Evolutionary conservation across 1,140 invertebrate genomes (phyloP).

Genomic region (Octopus bimaculoides): DNA sequence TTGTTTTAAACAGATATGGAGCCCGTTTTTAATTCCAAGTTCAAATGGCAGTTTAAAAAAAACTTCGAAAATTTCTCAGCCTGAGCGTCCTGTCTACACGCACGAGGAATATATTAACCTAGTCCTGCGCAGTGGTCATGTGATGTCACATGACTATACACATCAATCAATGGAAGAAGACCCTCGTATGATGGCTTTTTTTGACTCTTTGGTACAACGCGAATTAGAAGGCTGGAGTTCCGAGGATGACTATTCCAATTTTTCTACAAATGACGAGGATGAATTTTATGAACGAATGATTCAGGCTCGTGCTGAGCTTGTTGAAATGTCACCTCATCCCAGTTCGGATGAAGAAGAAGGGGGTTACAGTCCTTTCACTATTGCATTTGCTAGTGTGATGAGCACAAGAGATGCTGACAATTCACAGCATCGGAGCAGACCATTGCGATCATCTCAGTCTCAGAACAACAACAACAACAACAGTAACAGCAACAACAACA

Average conservation of each 20-base stretch:
- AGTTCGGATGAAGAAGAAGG: slow-evolving; percentile 23
- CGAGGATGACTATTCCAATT: slow-evolving; percentile 35
- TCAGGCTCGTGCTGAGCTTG: slow-evolving; percentile 29
- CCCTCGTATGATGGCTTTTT: slow-evolving; percentile 93
- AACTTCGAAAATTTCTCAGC: not conserved
- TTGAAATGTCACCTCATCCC: not conserved
- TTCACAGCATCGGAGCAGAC: not conserved
- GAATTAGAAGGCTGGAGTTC: slow-evolving; percentile 71
- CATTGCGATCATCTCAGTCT: slow-evolving; percentile 15
- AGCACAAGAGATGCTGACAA: slow-evolving; percentile 30
- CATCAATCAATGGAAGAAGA: slow-evolving; percentile 85
- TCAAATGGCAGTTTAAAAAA: slow-evolving; percentile 15
- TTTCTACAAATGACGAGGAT: slow-evolving; percentile 36
- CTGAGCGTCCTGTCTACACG: slow-evolving; percentile 74
- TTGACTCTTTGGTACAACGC: slow-evolving; percentile 86
- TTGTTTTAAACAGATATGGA: slow-evolving; percentile 68
- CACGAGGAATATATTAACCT: slow-evolving; percentile 84
- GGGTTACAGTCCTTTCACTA: slow-evolving; percentile 44
- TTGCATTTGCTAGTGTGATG: slow-evolving; percentile 48
- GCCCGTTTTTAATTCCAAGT: slow-evolving; percentile 65
- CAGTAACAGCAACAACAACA: not conserved
- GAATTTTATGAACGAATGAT: slow-evolving; percentile 43
- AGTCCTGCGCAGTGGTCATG: slow-evolving; percentile 72
- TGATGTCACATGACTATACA: slow-evolving; percentile 63
- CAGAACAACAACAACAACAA: not conserved